Evolutionary conservation across 2,113 vertebrate species (phyloP).

Genomic region (Otolemur garnettii): DNA sequence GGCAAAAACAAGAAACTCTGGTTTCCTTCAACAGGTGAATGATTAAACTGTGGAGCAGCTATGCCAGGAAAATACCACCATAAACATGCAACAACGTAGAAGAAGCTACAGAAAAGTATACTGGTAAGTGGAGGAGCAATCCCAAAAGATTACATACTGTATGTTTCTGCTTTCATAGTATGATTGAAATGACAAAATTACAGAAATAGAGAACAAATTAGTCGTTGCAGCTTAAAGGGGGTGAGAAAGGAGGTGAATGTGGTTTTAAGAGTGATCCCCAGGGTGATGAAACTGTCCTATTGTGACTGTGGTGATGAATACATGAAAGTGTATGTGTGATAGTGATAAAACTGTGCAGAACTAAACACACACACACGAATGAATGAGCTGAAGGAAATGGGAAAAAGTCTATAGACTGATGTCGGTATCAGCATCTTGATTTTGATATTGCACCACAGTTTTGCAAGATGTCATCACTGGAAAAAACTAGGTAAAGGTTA

Average conservation of each 20-base stretch:
- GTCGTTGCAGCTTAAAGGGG: not conserved
- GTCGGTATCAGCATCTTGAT: not conserved
- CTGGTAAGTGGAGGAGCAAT: not conserved
- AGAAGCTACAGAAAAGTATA: not conserved
- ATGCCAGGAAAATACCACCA: too few relatives aligned
- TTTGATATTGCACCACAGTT: not conserved
- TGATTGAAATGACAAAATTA: not conserved
- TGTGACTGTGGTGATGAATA: not conserved
- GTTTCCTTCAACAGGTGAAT: not conserved
- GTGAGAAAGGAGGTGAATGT: too few relatives aligned
- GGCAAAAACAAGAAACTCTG: not conserved
- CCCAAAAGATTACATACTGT: not conserved
- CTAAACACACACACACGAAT: not conserved
- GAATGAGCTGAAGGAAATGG: not conserved
- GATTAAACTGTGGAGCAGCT: not conserved
- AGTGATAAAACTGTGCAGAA: not conserved
- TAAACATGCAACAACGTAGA: not conserved
- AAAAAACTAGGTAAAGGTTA: not conserved
- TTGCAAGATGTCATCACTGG: not conserved
- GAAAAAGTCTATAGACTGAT: not conserved
- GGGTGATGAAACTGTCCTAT: not conserved
- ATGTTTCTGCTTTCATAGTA: not conserved
- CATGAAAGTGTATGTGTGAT: not conserved
- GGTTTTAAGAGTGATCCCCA: not conserved
- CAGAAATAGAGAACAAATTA: not conserved